Evolutionary conservation across 2,888 invertebrate genomes (phyloP).

Genomic region (Drosophila aldrichi): DNA sequence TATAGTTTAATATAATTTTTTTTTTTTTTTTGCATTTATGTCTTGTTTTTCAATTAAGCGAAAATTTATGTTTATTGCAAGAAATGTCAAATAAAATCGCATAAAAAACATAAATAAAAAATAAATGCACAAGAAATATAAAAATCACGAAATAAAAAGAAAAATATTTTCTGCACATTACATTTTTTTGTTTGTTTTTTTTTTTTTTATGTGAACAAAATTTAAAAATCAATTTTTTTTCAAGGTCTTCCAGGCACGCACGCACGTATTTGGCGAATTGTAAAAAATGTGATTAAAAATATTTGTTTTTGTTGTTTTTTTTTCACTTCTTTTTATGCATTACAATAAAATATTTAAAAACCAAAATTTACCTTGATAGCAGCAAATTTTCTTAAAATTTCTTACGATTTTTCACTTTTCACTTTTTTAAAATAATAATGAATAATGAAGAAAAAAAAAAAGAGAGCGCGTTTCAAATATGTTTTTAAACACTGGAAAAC

Average conservation of each 20-base stretch:
- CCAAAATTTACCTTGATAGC: constrained; percentile 21
- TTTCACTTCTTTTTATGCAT: neutral
- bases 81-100: constrained; percentile 12
- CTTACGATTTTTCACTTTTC: constrained; percentile 7
- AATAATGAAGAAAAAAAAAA: constrained; percentile 18
- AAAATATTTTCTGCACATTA: constrained; percentile 28
- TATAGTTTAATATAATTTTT: neutral
- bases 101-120: constrained; percentile 13
- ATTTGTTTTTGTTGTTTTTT: neutral
- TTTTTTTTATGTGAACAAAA: constrained; percentile 1
- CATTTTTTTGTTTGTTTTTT: neutral
- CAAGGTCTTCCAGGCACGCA: constrained; percentile 21
- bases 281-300: neutral
- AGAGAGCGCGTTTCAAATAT: neutral
- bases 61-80: constrained; percentile 9
- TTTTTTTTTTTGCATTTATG: neutral
- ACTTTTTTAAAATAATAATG: constrained; percentile 23
- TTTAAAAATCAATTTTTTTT: constrained; percentile 7
- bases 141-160: neutral
- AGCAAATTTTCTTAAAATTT: neutral
- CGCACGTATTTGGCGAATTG: constrained; percentile 7
- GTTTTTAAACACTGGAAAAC: constrained; percentile 2
- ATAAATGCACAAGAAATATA: constrained; percentile 9
- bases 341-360: neutral
- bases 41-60: neutral